Base-by-base conservation (phyloP, 2,888 invertebrate genomes). In the Dynastes maya region DNA sequence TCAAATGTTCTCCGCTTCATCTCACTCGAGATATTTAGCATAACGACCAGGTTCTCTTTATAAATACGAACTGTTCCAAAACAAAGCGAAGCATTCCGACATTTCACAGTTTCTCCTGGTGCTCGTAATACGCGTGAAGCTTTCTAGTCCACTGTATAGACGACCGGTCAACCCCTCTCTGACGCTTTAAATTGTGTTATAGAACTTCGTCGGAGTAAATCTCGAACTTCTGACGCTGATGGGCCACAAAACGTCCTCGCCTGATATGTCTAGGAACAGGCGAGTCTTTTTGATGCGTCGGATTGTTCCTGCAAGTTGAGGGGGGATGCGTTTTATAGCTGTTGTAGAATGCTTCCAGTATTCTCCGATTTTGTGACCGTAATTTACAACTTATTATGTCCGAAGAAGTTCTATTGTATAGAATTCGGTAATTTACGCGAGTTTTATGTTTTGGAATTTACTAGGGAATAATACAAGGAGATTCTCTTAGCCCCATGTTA, bases 211-310 rank as follows among this genome's bases (percentile, higher is more conserved):
- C 32, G 61, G 64, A 63, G 72, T 79, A 79, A 79, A 79, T 79
- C 70, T 76, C 29, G 45, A 77, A 79, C 27, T 76, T 79, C 72
- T 79, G 79, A 79, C 79, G 55, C 79, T 79, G 79, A 79, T 79
- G 79, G 72, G 77, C 77, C 76, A 79, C 79, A 79, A 79, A 71
- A 45, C 72, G 71, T 16, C 72, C 40, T 58, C 55, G 22, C 72
- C 22, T 71, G 76, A 76, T 76, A 76, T 70, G 76, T 79, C 77
- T 76, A 76, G 71, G 77, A 70, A 32, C 32, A 32, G 32, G 32
- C 32, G 32, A 32, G 63, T 29, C 49, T 51, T 61, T 63, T 55
- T 70, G 32, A 71, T 71, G 55, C 55, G 32, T 55, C 37, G 55
- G 16, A 13, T 61, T 61, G 67, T 49, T 49, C 22, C 49, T 67